Conservation (phyloP, 2,113 vertebrate species). For the Nesospiza acunhae region DNA sequence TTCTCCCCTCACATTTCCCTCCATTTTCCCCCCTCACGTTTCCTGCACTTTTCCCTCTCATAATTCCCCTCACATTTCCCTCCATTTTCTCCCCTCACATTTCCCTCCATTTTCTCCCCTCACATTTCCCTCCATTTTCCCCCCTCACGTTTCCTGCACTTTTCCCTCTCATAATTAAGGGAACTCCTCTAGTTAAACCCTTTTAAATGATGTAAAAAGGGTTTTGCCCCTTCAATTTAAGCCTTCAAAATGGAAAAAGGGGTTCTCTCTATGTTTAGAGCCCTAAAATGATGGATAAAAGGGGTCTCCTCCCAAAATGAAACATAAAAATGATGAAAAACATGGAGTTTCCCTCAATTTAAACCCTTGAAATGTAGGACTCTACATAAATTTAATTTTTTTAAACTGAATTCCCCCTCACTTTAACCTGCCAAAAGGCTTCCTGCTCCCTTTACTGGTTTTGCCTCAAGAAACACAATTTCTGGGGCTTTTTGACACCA, state of each 20-base stretch:
- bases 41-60: no score
- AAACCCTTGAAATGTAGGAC: background rate
- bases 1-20: no score
- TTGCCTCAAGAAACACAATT: background rate
- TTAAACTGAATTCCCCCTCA: accelerated
- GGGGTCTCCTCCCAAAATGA: background rate
- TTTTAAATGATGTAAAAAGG: background rate
- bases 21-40: no score
- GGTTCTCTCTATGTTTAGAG: accelerated
- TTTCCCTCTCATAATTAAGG: background rate
- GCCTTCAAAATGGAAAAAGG: no score
- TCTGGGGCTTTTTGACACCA: background rate
- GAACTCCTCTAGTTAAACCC: accelerated
- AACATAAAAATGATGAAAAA: no score
- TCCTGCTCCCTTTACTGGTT: background rate
- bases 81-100: no score
- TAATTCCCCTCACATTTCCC: no score
- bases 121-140: no score
- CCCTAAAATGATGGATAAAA: background rate
- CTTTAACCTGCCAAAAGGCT: accelerated
- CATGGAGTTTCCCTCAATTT: accelerated
- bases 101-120: no score
- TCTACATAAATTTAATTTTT: background rate
- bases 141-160: accelerated
- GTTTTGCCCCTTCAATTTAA: accelerated